Evolutionary conservation across 2,888 invertebrate species (phyloP), one percentile per base, ranked within the genome.

Genomic region (Cephus pulcher): DNA sequence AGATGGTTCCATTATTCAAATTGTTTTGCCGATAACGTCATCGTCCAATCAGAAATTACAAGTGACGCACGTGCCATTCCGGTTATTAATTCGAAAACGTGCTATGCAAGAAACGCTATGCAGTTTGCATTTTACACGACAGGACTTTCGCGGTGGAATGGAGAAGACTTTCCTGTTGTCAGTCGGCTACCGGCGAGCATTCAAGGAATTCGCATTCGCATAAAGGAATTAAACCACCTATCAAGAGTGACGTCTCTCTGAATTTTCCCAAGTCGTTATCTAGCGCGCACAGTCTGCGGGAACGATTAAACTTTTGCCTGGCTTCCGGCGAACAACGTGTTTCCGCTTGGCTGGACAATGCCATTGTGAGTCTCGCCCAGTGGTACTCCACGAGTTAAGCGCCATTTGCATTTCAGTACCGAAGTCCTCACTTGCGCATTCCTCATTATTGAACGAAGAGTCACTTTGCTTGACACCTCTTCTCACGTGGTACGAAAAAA

Each of bases 281-380:
- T 32, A 23, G 33, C 15, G 34, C 23, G 32, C 80, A 77, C 77
- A 78, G 74, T 81, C 82, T 79, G 82, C 69, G 79, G 75, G 74
- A 81, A 80, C 84, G 83, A 86, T 86, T 86, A 84, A 86, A 84
- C 83, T 82, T 86, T 85, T 83, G 82, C 80, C 70, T 75, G 76
- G 75, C 82, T 81, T 81, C 80, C 79, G 74, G 69, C 79, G 76
- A 80, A 80, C 81, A 77, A 80, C 82, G 75, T 75, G 79, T 82
- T 85, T 82, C 82, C 83, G 82, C 78, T 40, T 73, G 73, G 75
- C 79, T 69, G 83, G 82, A 84, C 82, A 84, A 84, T 84, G 77
- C 81, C 77, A 80, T 81, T 82, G 82, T 79, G 56, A 56, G 56
- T 56, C 56, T 56, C 56, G 23, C 23, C 56, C n/a, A 73, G 32